These are phyloP conservation scores for Drosophila nebulosa DNA, from an alignment of 1,140 invertebrate species.

Conservation along the genomic window DNA sequence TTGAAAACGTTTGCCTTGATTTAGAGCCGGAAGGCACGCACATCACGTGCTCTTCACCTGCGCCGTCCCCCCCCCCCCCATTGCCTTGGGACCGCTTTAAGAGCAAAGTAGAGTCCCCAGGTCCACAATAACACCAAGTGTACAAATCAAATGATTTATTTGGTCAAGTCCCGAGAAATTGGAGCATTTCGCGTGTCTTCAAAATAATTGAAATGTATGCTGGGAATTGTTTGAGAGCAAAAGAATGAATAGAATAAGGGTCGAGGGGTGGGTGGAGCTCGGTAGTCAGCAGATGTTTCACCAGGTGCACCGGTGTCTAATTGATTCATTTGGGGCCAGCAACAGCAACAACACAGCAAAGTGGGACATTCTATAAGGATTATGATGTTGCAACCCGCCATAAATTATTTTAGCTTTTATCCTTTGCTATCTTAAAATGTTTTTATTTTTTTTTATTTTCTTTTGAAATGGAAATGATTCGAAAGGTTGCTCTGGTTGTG, in stretches of 20 bases:
- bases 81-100: not conserved
- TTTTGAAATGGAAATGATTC: not conserved
- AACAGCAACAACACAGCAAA: not conserved
- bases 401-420: not conserved
- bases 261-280: not conserved
- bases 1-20: slow-evolving; percentile 73
- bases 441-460: not conserved
- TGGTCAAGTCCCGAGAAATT: slow-evolving; percentile 32
- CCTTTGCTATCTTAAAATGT: not conserved
- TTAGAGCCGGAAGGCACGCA: slow-evolving; percentile 77
- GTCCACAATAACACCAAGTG: slow-evolving; percentile 11
- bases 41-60: slow-evolving; percentile 50
- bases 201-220: slow-evolving; percentile 73
- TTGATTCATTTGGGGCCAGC: not conserved
- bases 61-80: not conserved
- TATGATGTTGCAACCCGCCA: not conserved
- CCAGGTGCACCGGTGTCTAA: not conserved
- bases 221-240: slow-evolving; percentile 4
- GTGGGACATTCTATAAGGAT: not conserved
- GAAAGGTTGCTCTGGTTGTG: not conserved
- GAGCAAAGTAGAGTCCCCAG: not conserved
- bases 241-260: not conserved
- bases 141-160: slow-evolving; percentile 79
- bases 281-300: not conserved
- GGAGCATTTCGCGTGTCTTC: slow-evolving; percentile 52